Conservation (phyloP, 2,797 vertebrate genomes). For the Brotula barbata region DNA sequence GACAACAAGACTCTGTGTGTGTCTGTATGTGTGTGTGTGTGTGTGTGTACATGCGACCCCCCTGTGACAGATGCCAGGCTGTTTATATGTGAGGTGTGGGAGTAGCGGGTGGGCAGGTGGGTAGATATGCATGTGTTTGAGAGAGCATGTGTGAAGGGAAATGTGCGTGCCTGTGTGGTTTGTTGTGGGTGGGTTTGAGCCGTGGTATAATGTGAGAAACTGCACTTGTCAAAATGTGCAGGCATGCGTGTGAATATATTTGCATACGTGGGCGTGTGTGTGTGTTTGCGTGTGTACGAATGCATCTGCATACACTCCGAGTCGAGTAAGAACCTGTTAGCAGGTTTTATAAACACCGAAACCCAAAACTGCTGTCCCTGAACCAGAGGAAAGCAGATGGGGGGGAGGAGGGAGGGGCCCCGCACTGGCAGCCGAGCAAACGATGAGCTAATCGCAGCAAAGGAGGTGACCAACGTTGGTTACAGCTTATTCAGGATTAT, state of each 20-base stretch:
- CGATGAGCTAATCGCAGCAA: conserved; percentile 69
- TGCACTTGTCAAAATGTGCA: conserved; percentile 63
- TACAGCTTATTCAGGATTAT: conserved; percentile 77
- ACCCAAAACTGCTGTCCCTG: conserved; percentile 46
- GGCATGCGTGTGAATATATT: conserved; percentile 57
- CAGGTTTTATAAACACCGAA: conserved; percentile 27
- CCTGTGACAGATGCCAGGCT: conserved; percentile 78
- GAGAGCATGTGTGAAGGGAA: conserved; percentile 41
- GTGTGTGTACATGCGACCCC: conserved; percentile 42
- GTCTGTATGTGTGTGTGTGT: conserved; percentile 55
- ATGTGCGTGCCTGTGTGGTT: conserved; percentile 38
- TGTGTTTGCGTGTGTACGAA: conserved; percentile 19
- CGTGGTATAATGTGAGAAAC: conserved; percentile 53
- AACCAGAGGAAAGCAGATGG: conserved; percentile 57
- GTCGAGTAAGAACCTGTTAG: conserved; percentile 52
- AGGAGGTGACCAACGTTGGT: conserved; percentile 69
- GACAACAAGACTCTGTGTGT: conserved; percentile 64
- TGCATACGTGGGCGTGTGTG: conserved; percentile 52
- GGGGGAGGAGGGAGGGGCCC: no score
- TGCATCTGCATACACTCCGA: conserved; percentile 24
- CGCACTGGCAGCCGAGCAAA: conserved; percentile 52
- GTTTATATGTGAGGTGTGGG: conserved; percentile 69
- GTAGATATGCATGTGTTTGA: conserved; percentile 49
- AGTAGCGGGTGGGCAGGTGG: conserved; percentile 64
- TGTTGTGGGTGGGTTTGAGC: conserved; percentile 32